A percentile compares a stretch with the other conserved stretches of the same genome.
Evolutionary conservation across 2,888 invertebrate species (phyloP).

Genomic region (Reticulitermes lucifugus): DNA sequence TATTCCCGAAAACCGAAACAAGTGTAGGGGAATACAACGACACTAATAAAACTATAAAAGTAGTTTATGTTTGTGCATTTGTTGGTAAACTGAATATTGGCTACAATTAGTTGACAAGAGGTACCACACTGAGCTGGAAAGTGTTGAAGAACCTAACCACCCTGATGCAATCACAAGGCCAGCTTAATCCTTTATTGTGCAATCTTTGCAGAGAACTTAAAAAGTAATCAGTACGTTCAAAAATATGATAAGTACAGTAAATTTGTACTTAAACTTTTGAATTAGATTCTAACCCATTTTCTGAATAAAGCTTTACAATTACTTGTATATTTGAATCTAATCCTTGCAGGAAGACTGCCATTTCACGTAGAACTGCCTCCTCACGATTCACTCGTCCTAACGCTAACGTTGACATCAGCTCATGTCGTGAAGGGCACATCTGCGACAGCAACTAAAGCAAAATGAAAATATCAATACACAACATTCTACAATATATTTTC

Average conservation of each 20-base stretch:
- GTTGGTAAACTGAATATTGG: too few relatives aligned
- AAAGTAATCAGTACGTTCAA: not conserved
- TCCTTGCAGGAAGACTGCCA: constrained; percentile 66
- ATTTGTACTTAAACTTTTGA: constrained; percentile 59
- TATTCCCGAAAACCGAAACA: too few relatives aligned
- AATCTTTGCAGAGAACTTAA: not conserved
- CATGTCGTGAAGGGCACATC: constrained; percentile 72
- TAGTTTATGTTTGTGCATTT: too few relatives aligned
- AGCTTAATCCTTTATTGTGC: not conserved
- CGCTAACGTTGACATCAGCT: constrained; percentile 67
- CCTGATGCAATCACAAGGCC: not conserved
- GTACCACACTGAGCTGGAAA: not conserved
- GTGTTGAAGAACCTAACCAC: not conserved
- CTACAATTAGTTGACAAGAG: not conserved
- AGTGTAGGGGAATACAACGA: too few relatives aligned
- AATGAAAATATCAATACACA: constrained; percentile 23
- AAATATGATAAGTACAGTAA: not conserved
- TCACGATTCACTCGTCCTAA: constrained; percentile 61
- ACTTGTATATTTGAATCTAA: constrained; percentile 71
- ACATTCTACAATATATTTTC: not conserved
- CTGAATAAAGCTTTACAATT: constrained; percentile 71
- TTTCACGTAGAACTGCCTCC: constrained; percentile 60
- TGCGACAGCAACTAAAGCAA: constrained; percentile 71
- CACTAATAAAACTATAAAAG: too few relatives aligned
- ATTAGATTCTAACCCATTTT: constrained; percentile 68